phyloP scores from a whole-genome alignment of 92 coral and sea anemone genomes.

The Siderastrea siderea region DNA sequence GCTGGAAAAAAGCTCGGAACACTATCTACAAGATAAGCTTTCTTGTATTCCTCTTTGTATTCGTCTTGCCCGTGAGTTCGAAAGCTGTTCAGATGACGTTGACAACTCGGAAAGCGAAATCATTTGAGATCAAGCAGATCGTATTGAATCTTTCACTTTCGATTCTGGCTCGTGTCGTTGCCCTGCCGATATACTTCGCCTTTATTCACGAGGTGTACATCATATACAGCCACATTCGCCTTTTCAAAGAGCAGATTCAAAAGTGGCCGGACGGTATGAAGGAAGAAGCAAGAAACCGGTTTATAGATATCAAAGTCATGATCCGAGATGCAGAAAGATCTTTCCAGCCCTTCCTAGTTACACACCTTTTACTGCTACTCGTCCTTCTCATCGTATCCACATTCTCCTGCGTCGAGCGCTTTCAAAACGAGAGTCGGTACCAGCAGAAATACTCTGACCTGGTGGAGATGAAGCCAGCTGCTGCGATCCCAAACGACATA shows the following conservation, averaged over 20 bases:
- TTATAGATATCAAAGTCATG: conserved; percentile 54
- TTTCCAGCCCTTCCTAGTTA: conserved; percentile 64
- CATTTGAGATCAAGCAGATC: conserved; percentile 23
- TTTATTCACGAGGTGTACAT: conserved; percentile 64
- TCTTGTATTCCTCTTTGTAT: conserved; percentile 24
- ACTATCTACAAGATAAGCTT: conserved; percentile 19
- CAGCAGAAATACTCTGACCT: neutral
- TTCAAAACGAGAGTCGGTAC: conserved; percentile 59
- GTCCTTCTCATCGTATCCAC: conserved; percentile 61
- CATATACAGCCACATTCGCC: conserved; percentile 60
- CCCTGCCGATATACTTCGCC: conserved; percentile 66
- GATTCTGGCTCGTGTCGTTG: conserved; percentile 37
- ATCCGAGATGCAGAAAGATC: conserved; percentile 59
- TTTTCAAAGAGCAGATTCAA: conserved; percentile 61
- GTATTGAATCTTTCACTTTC: conserved; percentile 27
- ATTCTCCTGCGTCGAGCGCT: conserved; percentile 64
- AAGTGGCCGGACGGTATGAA: conserved; percentile 47
- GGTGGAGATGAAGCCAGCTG: neutral
- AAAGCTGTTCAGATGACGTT: conserved; percentile 43
- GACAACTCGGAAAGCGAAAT: conserved; percentile 22
- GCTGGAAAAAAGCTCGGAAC: conserved; percentile 52
- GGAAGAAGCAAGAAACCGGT: conserved; percentile 60
- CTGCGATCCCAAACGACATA: neutral
- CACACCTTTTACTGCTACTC: conserved; percentile 56
- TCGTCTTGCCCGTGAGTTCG: conserved; percentile 54